Percentiles rank a stretch among this genome's conserved stretches.
phyloP scores from a whole-genome alignment of 2,797 vertebrate species.

The Clangula hyemalis region DNA sequence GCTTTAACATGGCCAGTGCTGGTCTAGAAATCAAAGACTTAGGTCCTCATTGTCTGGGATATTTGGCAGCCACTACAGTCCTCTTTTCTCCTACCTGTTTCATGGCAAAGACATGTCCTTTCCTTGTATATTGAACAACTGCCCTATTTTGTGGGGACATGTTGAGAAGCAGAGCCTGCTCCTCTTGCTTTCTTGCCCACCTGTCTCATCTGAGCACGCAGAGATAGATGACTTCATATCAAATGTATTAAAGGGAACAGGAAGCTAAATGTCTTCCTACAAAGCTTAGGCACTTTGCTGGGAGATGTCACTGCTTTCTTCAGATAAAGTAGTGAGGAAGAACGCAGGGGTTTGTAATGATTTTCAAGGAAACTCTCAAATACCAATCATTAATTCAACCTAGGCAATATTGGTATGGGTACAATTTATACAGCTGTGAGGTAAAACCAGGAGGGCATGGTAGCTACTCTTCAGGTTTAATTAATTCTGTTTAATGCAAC shows the following conservation, averaged over 20 bases:
- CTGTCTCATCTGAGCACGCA: background rate
- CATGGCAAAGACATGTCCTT: background rate
- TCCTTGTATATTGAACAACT: background rate
- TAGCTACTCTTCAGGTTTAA: background rate
- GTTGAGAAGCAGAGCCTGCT: background rate
- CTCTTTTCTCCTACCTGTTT: background rate
- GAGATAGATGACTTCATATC: background rate
- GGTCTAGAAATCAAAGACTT: background rate
- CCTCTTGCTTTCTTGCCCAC: background rate
- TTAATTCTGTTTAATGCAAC: background rate
- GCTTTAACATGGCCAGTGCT: fast-evolving
- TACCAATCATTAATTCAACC: background rate
- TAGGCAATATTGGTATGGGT: background rate
- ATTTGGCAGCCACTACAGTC: background rate
- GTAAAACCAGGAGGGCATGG: background rate
- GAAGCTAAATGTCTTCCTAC: background rate
- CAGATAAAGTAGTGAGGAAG: background rate
- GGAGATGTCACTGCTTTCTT: background rate
- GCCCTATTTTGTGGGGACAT: background rate
- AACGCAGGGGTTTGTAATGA: background rate
- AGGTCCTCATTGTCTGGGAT: background rate
- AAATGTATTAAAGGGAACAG: background rate
- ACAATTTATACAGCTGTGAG: background rate
- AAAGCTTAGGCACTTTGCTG: background rate
- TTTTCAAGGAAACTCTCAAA: background rate